Conservation (phyloP, 2,113 vertebrate genomes). For the Tyto alba region DNA sequence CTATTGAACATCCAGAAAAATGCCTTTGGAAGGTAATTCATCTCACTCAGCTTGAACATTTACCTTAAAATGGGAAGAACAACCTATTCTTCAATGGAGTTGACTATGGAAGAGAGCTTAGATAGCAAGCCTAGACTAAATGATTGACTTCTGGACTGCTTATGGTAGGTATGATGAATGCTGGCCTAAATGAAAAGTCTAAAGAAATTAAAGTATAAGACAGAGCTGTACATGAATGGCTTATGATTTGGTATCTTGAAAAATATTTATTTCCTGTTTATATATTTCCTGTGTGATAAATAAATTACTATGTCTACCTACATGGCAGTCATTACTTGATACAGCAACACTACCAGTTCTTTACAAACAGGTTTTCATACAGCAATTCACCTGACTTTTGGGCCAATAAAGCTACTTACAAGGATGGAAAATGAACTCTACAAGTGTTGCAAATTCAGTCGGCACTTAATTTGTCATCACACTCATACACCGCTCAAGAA, state of each 20-base stretch:
- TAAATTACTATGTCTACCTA: not conserved
- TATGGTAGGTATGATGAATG: not conserved
- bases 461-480: not conserved
- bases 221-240: not conserved
- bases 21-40: not conserved
- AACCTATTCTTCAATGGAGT: not conserved
- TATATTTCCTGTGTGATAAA: not conserved
- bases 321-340: not conserved
- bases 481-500: not conserved
- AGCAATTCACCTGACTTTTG: not conserved
- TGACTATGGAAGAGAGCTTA: not conserved
- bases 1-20: not conserved
- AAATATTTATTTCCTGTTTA: not conserved
- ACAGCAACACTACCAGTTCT: not conserved
- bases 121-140: not conserved
- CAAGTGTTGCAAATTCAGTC: not conserved
- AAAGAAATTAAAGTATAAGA: not conserved
- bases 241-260: not conserved
- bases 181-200: not conserved
- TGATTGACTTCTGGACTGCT: not conserved
- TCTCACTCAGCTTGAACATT: not conserved
- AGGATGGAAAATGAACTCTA: not conserved
- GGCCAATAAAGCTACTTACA: not conserved
- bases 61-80: not conserved
- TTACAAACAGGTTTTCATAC: not conserved